Base-by-base conservation (phyloP, 1,140 invertebrate genomes). In the Hylaeus volcanicus region DNA sequence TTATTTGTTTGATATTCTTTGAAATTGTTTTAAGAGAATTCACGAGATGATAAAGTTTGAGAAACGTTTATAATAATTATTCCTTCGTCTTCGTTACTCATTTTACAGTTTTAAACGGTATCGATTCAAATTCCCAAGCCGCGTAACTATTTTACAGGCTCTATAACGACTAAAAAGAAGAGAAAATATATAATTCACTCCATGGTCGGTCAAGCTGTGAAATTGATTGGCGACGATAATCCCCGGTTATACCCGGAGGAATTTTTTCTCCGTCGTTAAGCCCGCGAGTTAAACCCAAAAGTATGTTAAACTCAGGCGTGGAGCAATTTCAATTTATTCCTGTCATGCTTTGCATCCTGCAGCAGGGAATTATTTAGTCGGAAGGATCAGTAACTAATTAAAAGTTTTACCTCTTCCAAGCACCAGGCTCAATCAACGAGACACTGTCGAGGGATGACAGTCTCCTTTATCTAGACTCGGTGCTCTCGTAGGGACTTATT, bases 301-400 rank as follows among this genome's bases (percentile, higher is more conserved):
- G 79, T 63, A 74, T 81, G 83, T 88, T 84, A 79, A 81, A 82
- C 64, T 58, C 76, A 71, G 71, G 66, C 77, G 15, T 45, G 58
- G 53, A 70, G 77, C 81, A 61, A 72, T 87, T 88, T 86, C 84
- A 86, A 89, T 88, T 89, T 87, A 88, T 87, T 73, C 80, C 58
- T 60, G 84, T 86, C 85, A 84, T 79, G 80, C 83, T 86, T 60
- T 58, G 65, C 77, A 71, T 43, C 41, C 70, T 68, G 70, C 77
- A 81, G 55, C 15, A 61, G 55, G 68, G 83, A 74, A 71, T 79
- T 72, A 82, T 83, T 82, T 79, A 73, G 82, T 84, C 71, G 74
- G 63, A 75, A 86, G 88, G 84, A 89, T 90, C 85, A 84, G 79
- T 69, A 89, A 90, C 89, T 89, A 90, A 90, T 90, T 90, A 90